phyloP scores from a whole-genome alignment of 1,140 invertebrate genomes.

The Bombyx mandarina region DNA sequence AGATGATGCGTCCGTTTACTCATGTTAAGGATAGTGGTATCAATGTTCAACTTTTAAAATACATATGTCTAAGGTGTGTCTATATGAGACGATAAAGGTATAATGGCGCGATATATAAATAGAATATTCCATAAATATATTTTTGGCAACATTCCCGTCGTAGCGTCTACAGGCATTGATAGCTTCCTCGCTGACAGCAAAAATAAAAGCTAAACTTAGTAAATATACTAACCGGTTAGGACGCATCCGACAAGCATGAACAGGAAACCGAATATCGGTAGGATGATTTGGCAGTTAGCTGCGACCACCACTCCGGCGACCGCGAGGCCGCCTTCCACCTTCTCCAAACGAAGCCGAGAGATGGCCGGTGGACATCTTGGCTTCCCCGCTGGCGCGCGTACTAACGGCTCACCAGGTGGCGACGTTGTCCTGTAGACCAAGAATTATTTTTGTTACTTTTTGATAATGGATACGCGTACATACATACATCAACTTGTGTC shows the following conservation, averaged over 20 bases:
- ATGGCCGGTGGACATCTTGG: constrained; percentile 73
- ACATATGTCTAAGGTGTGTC: too few species aligned
- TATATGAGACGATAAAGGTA: too few species aligned
- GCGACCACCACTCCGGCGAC: constrained; percentile 82
- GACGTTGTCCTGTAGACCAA: constrained; percentile 50
- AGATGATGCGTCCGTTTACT: too few species aligned
- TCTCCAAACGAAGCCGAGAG: constrained; percentile 77
- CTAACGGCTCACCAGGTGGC: constrained; percentile 56
- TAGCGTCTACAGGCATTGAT: constrained; percentile 2
- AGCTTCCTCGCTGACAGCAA: background rate
- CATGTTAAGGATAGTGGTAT: too few species aligned
- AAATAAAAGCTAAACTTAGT: background rate
- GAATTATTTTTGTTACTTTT: constrained; percentile 5
- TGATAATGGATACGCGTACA: background rate
- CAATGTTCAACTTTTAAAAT: too few species aligned
- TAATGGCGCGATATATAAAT: too few species aligned
- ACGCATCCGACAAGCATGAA: constrained; percentile 82
- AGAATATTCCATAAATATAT: too few species aligned
- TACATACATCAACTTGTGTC: background rate
- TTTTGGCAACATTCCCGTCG: too few species aligned
- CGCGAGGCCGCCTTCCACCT: constrained; percentile 81
- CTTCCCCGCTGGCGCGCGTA: constrained; percentile 64
- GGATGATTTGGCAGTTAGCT: constrained; percentile 81
- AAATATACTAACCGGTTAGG: constrained; percentile 74
- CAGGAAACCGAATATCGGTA: constrained; percentile 81